Evolutionary conservation across 2,797 vertebrate species (phyloP).

Genomic region (Muscicapa comitata): DNA sequence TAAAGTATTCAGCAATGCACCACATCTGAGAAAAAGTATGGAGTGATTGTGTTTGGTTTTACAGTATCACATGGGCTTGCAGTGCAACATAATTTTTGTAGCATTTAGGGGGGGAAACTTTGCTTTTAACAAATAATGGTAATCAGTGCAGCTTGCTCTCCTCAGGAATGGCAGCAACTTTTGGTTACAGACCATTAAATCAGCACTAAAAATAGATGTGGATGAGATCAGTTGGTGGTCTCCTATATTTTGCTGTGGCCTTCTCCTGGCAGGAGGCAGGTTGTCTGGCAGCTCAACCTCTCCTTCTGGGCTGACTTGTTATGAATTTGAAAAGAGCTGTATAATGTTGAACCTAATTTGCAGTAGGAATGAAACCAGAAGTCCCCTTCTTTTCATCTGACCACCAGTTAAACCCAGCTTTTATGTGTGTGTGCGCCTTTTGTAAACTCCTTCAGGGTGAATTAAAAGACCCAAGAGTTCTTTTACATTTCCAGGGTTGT

Average conservation of each 20-base stretch:
- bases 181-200: conserved; percentile 62
- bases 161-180: conserved; percentile 41
- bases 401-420: neutral
- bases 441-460: neutral
- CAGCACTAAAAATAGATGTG: conserved; percentile 70
- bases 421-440: neutral
- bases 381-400: neutral
- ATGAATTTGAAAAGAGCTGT: neutral
- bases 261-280: conserved; percentile 42
- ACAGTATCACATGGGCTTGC: neutral
- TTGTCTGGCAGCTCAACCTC: conserved; percentile 30
- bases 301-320: conserved; percentile 16
- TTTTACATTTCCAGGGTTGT: neutral
- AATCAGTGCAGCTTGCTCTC: conserved; percentile 34
- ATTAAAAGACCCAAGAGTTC: neutral
- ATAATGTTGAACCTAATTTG: neutral
- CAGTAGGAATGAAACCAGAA: neutral
- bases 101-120: neutral
- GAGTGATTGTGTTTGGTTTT: neutral
- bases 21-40: neutral
- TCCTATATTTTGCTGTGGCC: conserved; percentile 19
- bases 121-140: neutral
- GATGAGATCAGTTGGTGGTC: conserved; percentile 57
- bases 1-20: neutral
- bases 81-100: neutral